Conservation (phyloP, 2,888 invertebrate species). For the Chironomus riparius region DNA sequence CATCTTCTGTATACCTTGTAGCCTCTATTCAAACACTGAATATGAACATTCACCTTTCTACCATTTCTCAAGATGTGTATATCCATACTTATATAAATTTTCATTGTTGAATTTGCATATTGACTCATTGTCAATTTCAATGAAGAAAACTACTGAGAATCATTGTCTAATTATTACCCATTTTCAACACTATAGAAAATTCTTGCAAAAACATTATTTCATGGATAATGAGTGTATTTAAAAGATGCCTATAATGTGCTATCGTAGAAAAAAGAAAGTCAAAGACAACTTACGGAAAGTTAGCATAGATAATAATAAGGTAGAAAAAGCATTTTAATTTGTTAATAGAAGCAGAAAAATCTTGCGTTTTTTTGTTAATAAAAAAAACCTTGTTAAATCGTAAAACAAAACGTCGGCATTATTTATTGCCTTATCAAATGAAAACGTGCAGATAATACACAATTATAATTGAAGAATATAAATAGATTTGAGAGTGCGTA, state of each 20-base stretch:
- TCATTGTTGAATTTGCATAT: not conserved
- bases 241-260: not conserved
- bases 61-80: too few relatives aligned
- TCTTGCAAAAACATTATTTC: not conserved
- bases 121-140: not conserved
- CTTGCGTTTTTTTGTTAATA: too few relatives aligned
- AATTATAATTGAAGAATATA: conserved; percentile 10
- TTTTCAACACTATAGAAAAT: not conserved
- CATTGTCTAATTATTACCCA: not conserved
- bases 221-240: not conserved
- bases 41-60: too few relatives aligned
- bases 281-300: too few relatives aligned
- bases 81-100: too few relatives aligned
- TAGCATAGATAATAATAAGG: too few relatives aligned
- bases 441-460: conserved; percentile 23
- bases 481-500: not conserved
- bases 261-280: not conserved
- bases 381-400: not conserved
- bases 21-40: not conserved
- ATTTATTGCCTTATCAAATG: conserved; percentile 26
- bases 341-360: too few relatives aligned
- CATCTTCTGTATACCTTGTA: not conserved
- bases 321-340: too few relatives aligned
- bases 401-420: conserved; percentile 22
- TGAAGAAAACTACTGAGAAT: not conserved